Evolutionary conservation across 2,888 invertebrate species (phyloP), one percentile per base, ranked within the genome.

Genomic region (Graphium colonna): DNA sequence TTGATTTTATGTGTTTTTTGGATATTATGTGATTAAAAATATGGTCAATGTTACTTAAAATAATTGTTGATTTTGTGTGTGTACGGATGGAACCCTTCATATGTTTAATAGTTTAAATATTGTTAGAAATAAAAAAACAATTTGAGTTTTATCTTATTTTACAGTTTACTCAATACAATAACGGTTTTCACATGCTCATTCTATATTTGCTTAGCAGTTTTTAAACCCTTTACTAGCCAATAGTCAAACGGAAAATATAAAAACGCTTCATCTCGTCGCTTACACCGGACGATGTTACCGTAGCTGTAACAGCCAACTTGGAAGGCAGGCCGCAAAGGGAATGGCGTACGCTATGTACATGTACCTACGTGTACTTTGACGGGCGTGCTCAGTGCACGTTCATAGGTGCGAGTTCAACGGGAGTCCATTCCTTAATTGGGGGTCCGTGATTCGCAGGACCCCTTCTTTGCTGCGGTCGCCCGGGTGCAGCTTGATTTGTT

Each of bases 271-370:
- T 15, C 39, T 47, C 42, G n/a, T 15, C 18, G 45, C 58, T 65
- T 63, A 54, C 16, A 52, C 60, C 65, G 56, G 41, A 59, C 58
- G 38, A 18, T 31, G 21, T 47, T 51, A 42, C 53, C 50, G 56
- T 59, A 67, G 64, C 62, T 61, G 60, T 63, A 68, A 63, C 63
- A 64, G 62, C 49, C 58, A 67, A 71, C 64, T 71, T 71, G 57
- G 68, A 65, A 68, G 62, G 63, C 50, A 62, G 52, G 62, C 67
- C 60, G 65, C 67, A 52, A 65, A 67, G 69, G 71, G 21, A 21
- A 21, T 21, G 21, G 21, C 21, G 21, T n/a, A n/a, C n/a, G n/a
- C n/a, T n/a, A 21, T 21, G 5, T 21, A 21, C 21, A n/a, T 66
- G 65, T 67, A 63, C 64, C 59, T 52, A 58, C 58, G 60, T 63